Evolutionary conservation across 2,888 invertebrate genomes (phyloP).

Genomic region (Halictus quadricinctus): DNA sequence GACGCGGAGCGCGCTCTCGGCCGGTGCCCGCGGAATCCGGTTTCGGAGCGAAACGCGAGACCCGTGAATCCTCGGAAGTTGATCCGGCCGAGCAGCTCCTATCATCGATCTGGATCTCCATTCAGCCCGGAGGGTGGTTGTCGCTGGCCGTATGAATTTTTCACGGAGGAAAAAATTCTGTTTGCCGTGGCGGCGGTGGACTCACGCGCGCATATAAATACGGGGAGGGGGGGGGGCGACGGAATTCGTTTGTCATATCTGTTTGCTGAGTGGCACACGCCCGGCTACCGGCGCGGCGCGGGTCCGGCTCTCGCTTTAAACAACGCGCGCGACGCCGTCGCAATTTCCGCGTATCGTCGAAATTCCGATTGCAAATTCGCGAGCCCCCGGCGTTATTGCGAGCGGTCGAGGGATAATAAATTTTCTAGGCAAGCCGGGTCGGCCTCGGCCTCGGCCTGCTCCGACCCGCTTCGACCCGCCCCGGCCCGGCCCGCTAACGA

Average conservation of each 20-base stretch:
- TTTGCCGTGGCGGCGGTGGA: not conserved
- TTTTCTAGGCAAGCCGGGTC: slow-evolving; percentile 40
- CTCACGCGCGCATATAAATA: slow-evolving; percentile 5
- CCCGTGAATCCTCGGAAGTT: slow-evolving; percentile 12
- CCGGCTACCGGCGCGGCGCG: not conserved
- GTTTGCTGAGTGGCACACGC: not conserved
- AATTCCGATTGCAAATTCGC: slow-evolving; percentile 57
- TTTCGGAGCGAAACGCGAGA: not conserved
- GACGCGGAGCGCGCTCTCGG: not conserved
- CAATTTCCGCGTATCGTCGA: slow-evolving; percentile 47
- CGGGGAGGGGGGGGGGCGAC: not conserved
- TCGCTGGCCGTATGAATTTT: not conserved
- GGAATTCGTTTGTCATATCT: slow-evolving; percentile 10
- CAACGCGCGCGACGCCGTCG: slow-evolving; percentile 17
- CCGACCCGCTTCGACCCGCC: slow-evolving; percentile 1
- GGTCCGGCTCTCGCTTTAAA: slow-evolving; percentile 29
- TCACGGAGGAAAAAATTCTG: slow-evolving; percentile 2
- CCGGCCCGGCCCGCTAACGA: slow-evolving; percentile 43
- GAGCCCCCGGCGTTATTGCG: slow-evolving; percentile 43
- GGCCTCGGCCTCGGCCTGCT: not conserved
- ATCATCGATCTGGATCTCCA: not conserved
- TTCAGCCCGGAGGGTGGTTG: not conserved
- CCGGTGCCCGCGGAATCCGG: not conserved
- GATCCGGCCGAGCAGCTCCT: not conserved
- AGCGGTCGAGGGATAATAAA: slow-evolving; percentile 48